Base-by-base conservation (phyloP, 2,888 invertebrate species). In the Orthosia gracilis region DNA sequence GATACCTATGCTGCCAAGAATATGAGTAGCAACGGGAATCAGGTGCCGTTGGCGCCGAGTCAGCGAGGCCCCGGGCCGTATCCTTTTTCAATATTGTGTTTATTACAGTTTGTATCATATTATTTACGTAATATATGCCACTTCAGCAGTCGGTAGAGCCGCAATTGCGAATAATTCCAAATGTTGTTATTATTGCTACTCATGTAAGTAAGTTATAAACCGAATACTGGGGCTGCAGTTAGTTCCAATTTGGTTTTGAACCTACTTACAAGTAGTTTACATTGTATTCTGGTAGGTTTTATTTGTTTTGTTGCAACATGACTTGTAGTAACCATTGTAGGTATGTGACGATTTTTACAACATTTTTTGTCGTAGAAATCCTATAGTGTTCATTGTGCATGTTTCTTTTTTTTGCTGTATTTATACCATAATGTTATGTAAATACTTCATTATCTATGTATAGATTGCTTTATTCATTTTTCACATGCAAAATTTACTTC, bases 21-120 rank as follows among this genome's bases (percentile, higher is more conserved):
- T 94, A 97, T 97, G 97, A 97, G 97, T 95, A 97, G 97, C 94
- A 97, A 97, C 96, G 97, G 97, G 94, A 97, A 97, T 94, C 97
- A 97, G 96, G 96, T 97, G 96, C 97, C 97, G 93, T 93, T 97
- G 94, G 97, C 97, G 94, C 97, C 97, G 92, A 96, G 94, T 96
- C 97, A 95, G 92, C 97, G 96, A 94, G 97, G 94, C 89, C 96
- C 95, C 93, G 97, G 94, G 93, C 91, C 96, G 97, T 97, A 97
- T 97, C 97, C 97, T 97, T 97, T 97, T 95, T 73, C 83, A 88
- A 69, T 79, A 84, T 84, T 83, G 84, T 87, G 85, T 89, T 88
- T 89, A 87, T 82, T 88, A 73, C 88, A 83, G 76, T 90, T 91
- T 91, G 82, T 92, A 91, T 90, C 87, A 89, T 88, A 91, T 89